These are phyloP conservation scores for Neomorphus geoffroyi DNA, from an alignment of 2,797 vertebrate species.

Conservation along the genomic window DNA sequence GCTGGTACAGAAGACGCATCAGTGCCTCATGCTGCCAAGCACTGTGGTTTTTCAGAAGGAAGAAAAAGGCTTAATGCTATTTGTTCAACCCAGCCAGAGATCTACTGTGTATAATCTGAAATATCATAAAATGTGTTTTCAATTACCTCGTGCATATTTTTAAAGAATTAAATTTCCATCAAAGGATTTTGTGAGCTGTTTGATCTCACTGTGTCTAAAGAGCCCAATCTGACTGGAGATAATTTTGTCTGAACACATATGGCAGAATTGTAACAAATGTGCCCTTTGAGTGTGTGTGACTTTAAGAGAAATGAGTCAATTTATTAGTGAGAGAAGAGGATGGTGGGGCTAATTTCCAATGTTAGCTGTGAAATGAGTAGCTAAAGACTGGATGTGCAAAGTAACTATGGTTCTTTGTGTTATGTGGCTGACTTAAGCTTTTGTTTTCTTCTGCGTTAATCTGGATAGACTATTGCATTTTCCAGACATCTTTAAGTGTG, in stretches of 20 bases:
- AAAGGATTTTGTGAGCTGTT: conserved; percentile 70
- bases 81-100: conserved; percentile 62
- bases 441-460: neutral
- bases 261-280: conserved; percentile 7
- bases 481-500: neutral
- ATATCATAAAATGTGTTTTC: conserved; percentile 70
- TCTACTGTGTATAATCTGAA: conserved; percentile 61
- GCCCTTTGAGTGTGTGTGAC: conserved; percentile 15
- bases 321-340: neutral
- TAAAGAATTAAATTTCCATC: conserved; percentile 75
- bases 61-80: conserved; percentile 56
- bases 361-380: neutral
- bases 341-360: neutral
- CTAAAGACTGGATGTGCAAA: neutral
- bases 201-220: conserved; percentile 67
- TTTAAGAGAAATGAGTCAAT: neutral
- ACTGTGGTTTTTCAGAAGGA: conserved; percentile 60
- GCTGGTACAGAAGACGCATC: neutral
- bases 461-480: neutral
- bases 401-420: neutral
- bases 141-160: conserved; percentile 75
- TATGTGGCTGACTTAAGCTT: neutral
- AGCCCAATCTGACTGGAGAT: conserved; percentile 43
- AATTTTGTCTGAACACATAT: conserved; percentile 39
- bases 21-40: neutral